phyloP scores from a whole-genome alignment of 1,140 invertebrate genomes.

The Lineus longissimus region DNA sequence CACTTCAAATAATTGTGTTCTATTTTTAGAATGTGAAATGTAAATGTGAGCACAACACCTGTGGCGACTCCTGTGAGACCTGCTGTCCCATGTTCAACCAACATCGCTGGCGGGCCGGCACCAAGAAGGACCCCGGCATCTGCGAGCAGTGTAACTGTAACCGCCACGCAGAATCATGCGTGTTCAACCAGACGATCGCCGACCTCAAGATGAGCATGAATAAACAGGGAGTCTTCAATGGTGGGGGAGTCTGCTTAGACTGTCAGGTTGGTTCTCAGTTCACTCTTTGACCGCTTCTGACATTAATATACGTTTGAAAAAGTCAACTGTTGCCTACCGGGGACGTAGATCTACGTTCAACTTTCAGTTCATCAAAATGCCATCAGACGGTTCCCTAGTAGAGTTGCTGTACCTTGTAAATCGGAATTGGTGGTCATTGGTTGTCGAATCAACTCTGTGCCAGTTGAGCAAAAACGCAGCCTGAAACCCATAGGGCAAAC shows the following conservation, averaged over 20 bases:
- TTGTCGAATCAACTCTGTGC: no score
- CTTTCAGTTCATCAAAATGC: no score
- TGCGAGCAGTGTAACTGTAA: conserved; percentile 92
- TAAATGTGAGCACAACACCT: conserved; percentile 92
- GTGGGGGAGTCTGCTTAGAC: conserved; percentile 80
- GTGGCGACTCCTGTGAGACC: conserved; percentile 85
- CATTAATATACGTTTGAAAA: no score
- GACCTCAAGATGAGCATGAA: conserved; percentile 74
- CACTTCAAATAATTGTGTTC: no score
- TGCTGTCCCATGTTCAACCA: conserved; percentile 92
- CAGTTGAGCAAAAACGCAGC: no score
- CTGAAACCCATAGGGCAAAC: no score
- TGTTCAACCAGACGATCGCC: conserved; percentile 79
- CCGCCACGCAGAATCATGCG: conserved; percentile 85
- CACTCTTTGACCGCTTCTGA: no score
- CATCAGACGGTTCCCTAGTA: no score
- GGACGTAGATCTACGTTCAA: no score
- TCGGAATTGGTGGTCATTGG: no score
- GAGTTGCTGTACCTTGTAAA: no score
- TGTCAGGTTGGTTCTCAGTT: conserved; percentile 58
- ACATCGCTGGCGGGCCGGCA: conserved; percentile 42
- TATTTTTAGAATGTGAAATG: conserved; percentile 62
- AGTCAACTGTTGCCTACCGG: no score
- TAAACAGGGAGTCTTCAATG: conserved; percentile 82
- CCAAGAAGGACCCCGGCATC: conserved; percentile 24